Percentiles rank a stretch among this genome's conserved stretches.
Conservation (phyloP, 2,888 invertebrate species). For the Petrolisthes cinctipes region DNA sequence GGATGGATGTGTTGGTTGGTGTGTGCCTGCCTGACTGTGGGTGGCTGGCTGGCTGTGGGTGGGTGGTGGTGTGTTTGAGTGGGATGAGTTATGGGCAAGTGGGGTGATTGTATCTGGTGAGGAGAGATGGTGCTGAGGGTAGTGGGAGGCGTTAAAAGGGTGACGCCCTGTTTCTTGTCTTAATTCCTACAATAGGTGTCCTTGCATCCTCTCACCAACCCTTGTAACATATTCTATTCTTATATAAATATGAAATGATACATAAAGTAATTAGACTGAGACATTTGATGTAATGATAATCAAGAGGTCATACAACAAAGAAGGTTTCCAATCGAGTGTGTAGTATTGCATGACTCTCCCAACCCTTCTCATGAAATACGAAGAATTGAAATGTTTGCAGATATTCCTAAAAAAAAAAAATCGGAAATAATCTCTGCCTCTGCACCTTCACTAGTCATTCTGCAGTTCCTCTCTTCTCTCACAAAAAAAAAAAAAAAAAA, state of each 20-base stretch:
- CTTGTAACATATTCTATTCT: background rate
- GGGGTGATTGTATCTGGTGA: background rate
- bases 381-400: no score
- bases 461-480: no score
- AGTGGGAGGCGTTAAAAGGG: background rate
- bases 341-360: no score
- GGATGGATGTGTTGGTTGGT: background rate
- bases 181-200: background rate
- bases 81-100: background rate
- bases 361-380: no score
- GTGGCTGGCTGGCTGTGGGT: background rate
- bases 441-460: no score
- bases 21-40: background rate
- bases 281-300: no score
- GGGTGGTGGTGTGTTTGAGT: background rate
- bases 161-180: background rate
- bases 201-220: background rate
- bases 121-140: background rate
- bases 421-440: no score
- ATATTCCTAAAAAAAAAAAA: no score
- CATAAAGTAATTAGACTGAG: no score
- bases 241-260: background rate
- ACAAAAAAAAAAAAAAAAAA: no score
- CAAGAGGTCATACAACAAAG: no score
- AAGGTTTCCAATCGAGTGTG: no score